Evolutionary conservation across 1,140 invertebrate genomes (phyloP), one percentile per base, ranked within the genome.

Genomic region (Drosophila eugracilis): DNA sequence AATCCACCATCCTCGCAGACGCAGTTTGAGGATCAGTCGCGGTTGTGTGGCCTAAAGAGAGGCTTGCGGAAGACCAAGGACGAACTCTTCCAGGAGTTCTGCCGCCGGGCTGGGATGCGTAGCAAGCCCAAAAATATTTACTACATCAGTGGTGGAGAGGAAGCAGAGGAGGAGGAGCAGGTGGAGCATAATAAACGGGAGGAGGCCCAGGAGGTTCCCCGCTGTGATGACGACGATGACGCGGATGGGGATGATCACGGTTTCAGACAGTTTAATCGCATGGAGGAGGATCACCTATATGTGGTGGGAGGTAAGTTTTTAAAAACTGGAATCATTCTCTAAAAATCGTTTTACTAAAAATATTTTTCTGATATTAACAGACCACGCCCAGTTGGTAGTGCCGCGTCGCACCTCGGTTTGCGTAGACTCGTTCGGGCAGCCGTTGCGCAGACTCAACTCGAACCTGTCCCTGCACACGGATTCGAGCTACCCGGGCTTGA

Each of bases 51-150:
- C 12, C 39, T 91, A 0, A 91, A 86, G 58, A 74, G 86, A 1
- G 86, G 86, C 0, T 48, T 91, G 48, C 75, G 86, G 9, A 91
- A 91, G 54, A 91, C 86, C 44, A 91, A 91, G 57, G 90, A 91
- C 45, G 90, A 91, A 34, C 70, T 91, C 0, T 91, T 91, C 37
- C 78, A 90, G 58, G 90, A 91, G 48, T 91, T 91, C 30, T 91
- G 89, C 39, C 84, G 85, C 10, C 53, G 83, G 3, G 84, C 91
- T 1, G 89, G 90, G 5, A 58, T 81, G 65, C 81, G 89, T 15
- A 78, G 54, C 53, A 91, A 90, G 17, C 89, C 88, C 1, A 91
- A 91, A 53, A 84, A 91, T 19, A 91, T 91, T 2, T 91, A 91
- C 42, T 88, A 84, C 45, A 90, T 91, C 17, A 73, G 72, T 26